Percentiles rank a stretch among this genome's conserved stretches.
phyloP scores from a whole-genome alignment of 2,888 invertebrate genomes.

The Liposcelis brunnea region DNA sequence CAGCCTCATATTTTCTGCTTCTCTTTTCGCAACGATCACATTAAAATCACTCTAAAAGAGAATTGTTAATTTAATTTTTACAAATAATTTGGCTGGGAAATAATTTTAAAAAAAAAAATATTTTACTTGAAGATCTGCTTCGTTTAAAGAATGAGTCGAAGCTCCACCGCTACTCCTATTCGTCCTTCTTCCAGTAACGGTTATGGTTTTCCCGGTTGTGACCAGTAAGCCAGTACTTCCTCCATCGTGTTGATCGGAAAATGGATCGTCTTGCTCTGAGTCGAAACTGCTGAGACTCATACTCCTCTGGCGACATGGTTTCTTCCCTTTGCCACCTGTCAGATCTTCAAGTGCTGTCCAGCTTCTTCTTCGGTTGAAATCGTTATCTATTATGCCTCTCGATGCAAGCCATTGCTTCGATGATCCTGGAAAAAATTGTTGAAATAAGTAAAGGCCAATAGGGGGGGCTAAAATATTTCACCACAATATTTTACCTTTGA shows the following conservation, averaged over 20 bases:
- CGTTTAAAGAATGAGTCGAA: conserved; percentile 69
- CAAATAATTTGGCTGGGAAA: background rate
- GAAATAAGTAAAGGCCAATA: background rate
- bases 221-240: conserved; percentile 28
- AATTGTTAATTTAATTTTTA: no score
- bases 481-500: background rate
- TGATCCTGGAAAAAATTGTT: background rate
- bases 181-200: conserved; percentile 29
- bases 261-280: conserved; percentile 59
- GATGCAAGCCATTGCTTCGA: conserved; percentile 12
- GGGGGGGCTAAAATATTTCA: background rate
- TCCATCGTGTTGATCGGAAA: conserved; percentile 27
- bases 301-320: conserved; percentile 33
- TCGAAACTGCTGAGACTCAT: conserved; percentile 66
- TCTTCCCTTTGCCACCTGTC: conserved; percentile 35
- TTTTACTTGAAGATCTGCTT: conserved; percentile 63
- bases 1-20: conserved; percentile 33
- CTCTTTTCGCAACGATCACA: conserved; percentile 43
- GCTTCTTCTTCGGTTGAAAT: conserved; percentile 50
- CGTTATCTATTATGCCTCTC: conserved; percentile 36
- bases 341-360: conserved; percentile 75
- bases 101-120: conserved; percentile 1
- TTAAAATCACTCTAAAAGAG: conserved; percentile 65
- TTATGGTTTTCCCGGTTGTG: conserved; percentile 30
- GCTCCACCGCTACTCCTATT: conserved; percentile 32